A percentile compares a stretch with the other conserved stretches of the same genome.
Evolutionary conservation across 2,888 invertebrate species (phyloP).

Genomic region (Stegophylla sp.): DNA sequence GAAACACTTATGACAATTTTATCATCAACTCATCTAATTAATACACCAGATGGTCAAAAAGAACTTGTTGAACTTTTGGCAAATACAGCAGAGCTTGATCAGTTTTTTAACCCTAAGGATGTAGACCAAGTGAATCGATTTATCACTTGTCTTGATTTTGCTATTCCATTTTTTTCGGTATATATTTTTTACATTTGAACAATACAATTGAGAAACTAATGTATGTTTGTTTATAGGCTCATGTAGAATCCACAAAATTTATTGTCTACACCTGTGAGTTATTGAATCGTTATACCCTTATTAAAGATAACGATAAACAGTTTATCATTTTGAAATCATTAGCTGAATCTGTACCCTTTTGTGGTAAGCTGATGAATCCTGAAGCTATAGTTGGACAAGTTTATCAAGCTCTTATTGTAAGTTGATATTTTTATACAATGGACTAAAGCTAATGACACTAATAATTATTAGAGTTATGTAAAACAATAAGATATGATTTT

Average conservation of each 20-base stretch:
- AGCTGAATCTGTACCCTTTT: conserved; percentile 82
- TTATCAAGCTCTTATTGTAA: conserved; percentile 80
- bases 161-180: conserved; percentile 81
- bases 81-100: conserved; percentile 81
- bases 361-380: conserved; percentile 78
- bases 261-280: conserved; percentile 66
- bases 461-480: too few species aligned
- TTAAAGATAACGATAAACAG: conserved; percentile 52
- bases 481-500: too few species aligned
- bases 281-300: conserved; percentile 47
- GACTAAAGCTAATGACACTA: background rate
- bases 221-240: conserved; percentile 58
- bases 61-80: conserved; percentile 85
- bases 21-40: conserved; percentile 80
- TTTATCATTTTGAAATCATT: conserved; percentile 71
- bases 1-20: conserved; percentile 86
- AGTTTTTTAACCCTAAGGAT: conserved; percentile 68
- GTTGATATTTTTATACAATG: conserved; percentile 62
- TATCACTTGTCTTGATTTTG: conserved; percentile 84
- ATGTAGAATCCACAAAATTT: conserved; percentile 75
- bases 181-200: conserved; percentile 33
- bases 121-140: conserved; percentile 82
- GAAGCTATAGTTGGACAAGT: conserved; percentile 78
- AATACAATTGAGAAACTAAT: background rate
- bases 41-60: conserved; percentile 83